A percentile compares a stretch with the other conserved stretches of the same genome.
Conservation (phyloP, 2,888 invertebrate genomes). For the Diadromus collaris region DNA sequence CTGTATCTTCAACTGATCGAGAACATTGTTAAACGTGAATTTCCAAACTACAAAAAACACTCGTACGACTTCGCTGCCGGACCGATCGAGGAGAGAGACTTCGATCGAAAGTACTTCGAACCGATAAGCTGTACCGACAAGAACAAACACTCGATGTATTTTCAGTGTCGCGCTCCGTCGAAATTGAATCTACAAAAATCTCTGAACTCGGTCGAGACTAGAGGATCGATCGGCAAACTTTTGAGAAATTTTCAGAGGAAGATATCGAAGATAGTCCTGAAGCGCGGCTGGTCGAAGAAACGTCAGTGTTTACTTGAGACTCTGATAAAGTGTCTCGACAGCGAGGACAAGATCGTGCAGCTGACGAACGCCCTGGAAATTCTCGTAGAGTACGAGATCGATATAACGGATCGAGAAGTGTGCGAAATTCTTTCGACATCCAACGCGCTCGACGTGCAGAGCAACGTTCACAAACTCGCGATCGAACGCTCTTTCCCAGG, state of each 20-base stretch:
- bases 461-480: not conserved
- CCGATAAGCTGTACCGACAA: not conserved
- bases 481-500: not conserved
- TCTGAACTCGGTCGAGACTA: not conserved
- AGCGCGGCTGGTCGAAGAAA: conserved; percentile 1
- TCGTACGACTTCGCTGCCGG: not conserved
- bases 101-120: not conserved
- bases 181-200: not conserved
- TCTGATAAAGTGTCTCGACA: conserved; percentile 12
- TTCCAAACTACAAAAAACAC: not conserved
- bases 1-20: conserved; percentile 12
- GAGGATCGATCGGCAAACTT: not conserved
- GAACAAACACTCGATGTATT: not conserved
- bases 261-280: not conserved
- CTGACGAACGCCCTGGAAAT: conserved; percentile 13
- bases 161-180: not conserved
- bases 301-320: not conserved
- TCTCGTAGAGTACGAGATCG: conserved; percentile 14
- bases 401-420: not conserved
- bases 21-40: not conserved
- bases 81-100: not conserved
- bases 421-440: not conserved
- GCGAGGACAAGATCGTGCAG: conserved; percentile 13
- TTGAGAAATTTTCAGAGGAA: not conserved
- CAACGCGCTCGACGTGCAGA: conserved; percentile 6